Conservation (phyloP, 37 sponge, comb jelly and placozoan species). For the Diacarnus erythraeanus region DNA sequence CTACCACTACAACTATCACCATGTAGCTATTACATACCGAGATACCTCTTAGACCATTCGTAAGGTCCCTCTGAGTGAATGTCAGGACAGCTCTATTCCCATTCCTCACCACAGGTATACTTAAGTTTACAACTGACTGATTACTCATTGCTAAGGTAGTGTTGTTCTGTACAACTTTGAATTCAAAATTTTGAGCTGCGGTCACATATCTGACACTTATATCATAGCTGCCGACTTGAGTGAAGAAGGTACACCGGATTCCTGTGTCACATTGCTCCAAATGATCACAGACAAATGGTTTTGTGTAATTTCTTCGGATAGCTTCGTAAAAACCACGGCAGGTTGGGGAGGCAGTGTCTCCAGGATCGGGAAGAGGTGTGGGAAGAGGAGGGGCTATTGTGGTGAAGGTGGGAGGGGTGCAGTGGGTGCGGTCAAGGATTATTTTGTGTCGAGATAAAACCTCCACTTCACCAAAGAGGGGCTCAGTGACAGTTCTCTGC, state of each 20-base stretch:
- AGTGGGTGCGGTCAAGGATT: conserved; percentile 43
- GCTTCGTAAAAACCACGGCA: background rate
- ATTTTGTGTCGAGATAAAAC: conserved; percentile 19
- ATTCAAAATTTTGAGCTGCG: background rate
- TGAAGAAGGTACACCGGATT: background rate
- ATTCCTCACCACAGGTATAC: too few species aligned
- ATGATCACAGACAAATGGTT: background rate
- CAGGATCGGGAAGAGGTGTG: conserved; percentile 4
- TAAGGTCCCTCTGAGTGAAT: too few species aligned
- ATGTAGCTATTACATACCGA: too few species aligned
- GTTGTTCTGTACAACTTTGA: too few species aligned
- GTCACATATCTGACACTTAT: background rate
- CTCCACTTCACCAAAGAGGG: background rate
- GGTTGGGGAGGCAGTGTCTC: background rate
- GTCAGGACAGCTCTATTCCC: too few species aligned
- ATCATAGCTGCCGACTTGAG: background rate
- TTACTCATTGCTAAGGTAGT: background rate
- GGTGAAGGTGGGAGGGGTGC: conserved; percentile 1
- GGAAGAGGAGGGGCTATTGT: conserved; percentile 2
- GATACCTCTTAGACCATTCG: too few species aligned
- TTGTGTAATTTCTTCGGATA: background rate
- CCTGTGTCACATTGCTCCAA: background rate
- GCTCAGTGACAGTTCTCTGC: conserved; percentile 8
- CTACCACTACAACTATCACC: too few species aligned
- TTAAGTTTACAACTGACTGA: background rate